Evolutionary conservation across 1,140 invertebrate genomes (phyloP), one percentile per base, ranked within the genome.

Genomic region (Bemisia tabaci): DNA sequence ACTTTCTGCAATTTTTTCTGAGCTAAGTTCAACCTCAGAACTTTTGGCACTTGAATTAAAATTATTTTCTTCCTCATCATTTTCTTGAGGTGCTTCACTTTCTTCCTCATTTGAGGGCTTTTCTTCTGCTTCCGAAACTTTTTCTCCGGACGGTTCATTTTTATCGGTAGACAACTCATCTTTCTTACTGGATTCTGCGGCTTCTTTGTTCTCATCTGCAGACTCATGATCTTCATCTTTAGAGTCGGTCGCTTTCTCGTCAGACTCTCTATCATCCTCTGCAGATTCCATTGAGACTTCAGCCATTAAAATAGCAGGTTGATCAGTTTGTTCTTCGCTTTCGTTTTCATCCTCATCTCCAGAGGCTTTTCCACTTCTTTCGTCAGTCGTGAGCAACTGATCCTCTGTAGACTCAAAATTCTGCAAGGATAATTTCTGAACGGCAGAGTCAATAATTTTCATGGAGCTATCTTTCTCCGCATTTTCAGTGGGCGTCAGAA

Each of bases 401-500:
- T 76, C 26, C 69, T 78, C 26, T 60, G 60, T 69, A 65, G 69
- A 72, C 70, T 65, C 60, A 24, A 61, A 61, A 11, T 24, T 61
- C 24, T 69, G 69, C 48, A 70, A 67, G 2, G 65, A 62, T 65
- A 69, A 60, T 67, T 68, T 69, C 59, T 70, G 62, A 60, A 65
- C 64, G 66, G 71, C 48, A 17, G 27, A 73, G 72, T 21, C 65
- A 62, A 59, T 59, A 61, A 39, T 68, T 72, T 26, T 70, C 66
- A 61, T 74, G 72, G 26, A 67, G 66, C 58, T 74, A 73, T 61
- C 68, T 69, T 12, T 71, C n/a, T 74, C 75, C 60, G 77, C 74
- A 59, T 74, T 79, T 74, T 83, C 83, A 61, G 82, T 83, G 12
- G 83, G 82, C 65, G 82, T 84, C 63, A 83, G 73, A 72, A 84